Evolutionary conservation across 53 echinoderm and acorn worm species (phyloP), one percentile per base, ranked within the genome.

Genomic region (Holothuria scabra): DNA sequence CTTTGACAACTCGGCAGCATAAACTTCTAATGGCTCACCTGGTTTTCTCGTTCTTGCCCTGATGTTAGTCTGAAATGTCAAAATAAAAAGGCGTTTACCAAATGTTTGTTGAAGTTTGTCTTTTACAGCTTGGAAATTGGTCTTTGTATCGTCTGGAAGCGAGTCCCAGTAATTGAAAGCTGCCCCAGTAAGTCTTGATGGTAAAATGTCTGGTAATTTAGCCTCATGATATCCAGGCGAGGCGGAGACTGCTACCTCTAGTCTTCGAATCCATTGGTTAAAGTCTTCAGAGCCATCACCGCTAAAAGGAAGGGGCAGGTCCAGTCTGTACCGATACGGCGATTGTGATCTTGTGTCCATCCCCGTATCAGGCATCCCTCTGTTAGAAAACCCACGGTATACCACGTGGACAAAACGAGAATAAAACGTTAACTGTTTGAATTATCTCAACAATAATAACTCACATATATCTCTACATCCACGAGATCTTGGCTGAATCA

Each of bases 201-300:
- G 89, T 1, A 89, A 63, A 0, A 89, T 22, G 16, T 31, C 44
- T 8, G 59, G 35, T 1, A 88, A 49, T 21, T 75, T 49, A 24
- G 48, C 30, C 5, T 28, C 16, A 28, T 19, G 18, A 37, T 3
- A 30, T 21, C 56, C 63, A 0, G 76, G 62, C 0, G 35, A 60
- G 11, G 88, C 83, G 28, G 55, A n/a, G 11, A 65, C 85, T 60
- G 84, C 76, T 19, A 89, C 90, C 49, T 89, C 74, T 14, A 85
- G 66, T 28, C 82, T 56, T 61, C 90, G 65, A 80, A 58, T 64
- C 85, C 85, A 85, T 14, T 80, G 68, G 23, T 41, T 59, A 34
- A 89, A 89, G 49, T 89, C 89, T 59, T 89, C 89, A 5, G 66
- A 65, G 28, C 89, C 89, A 74, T 85, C 46, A 32, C 89, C 85